Evolutionary conservation across 2,113 vertebrate genomes (phyloP), one percentile per base, ranked within the genome.

Genomic region (Scophthalmus maximus): DNA sequence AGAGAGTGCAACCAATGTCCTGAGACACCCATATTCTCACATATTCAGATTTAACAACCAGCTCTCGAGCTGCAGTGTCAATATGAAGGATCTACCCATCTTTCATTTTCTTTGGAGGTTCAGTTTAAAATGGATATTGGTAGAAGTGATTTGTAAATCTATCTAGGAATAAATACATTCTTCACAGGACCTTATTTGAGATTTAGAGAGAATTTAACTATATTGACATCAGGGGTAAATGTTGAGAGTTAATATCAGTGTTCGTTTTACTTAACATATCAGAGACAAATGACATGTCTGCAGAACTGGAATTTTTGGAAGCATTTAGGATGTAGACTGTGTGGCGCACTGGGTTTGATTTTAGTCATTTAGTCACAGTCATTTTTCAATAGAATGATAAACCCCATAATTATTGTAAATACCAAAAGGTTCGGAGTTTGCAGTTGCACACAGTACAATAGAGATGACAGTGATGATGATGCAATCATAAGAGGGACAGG

Each of bases 401-500:
- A n/a, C n/a, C n/a, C n/a, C n/a, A n/a, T n/a, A n/a, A 12, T 36
- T 36, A 36, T 36, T 36, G 11, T 5, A 38, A 36, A 36, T 36
- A 36, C 2, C 3, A 12, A 36, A 36, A 36, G 9, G 34, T 11
- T 11, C 2, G 6, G 30, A 36, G 34, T 36, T n/a, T 3, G 34
- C 34, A 36, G 9, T 11, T 36, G 34, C 32, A 34, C 9, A 9
- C 32, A 34, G 32, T 34, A 6, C 32, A 34, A 34, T 9, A 34
- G 32, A 23, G 56, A 52, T 23, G 26, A 27, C 5, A 23, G 53
- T 20, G 29, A 36, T 40, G 61, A 64, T 40, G 34, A 56, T 40
- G 56, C 26, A 53, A 47, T 61, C 36, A 59, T 72, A 44, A 56
- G 36, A 57, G 20, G 15, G 9, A 14, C n/a, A 25, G 36, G 38